phyloP scores from a whole-genome alignment of 2,113 vertebrate species.

The Tapirus terrestris region DNA sequence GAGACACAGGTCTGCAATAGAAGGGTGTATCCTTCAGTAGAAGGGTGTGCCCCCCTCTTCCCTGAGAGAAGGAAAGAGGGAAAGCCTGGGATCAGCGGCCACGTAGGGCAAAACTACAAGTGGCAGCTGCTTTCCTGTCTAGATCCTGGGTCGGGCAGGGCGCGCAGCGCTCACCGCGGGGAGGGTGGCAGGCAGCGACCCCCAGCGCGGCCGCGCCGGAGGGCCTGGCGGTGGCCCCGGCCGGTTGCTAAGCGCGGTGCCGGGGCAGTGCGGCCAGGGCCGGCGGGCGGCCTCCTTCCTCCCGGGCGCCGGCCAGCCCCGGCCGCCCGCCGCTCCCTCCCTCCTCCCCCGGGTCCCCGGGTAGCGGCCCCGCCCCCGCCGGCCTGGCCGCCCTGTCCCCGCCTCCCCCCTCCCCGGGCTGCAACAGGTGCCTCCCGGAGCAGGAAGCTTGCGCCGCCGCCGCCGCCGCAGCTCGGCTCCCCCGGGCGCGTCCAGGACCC shows the following conservation, averaged over 20 bases:
- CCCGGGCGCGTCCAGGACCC: conserved; percentile 64
- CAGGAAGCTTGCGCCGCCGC: conserved; percentile 78
- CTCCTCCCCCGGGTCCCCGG: neutral
- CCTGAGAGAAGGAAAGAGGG: neutral
- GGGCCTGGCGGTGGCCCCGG: neutral
- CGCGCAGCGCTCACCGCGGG: neutral
- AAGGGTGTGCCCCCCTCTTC: fast-evolving
- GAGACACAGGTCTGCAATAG: neutral
- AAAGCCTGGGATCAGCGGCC: neutral
- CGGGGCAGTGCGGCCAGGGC: neutral
- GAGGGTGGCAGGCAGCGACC: neutral
- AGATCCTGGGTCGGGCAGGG: neutral
- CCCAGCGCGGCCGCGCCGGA: neutral
- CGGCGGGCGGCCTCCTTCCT: neutral
- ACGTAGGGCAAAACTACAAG: neutral
- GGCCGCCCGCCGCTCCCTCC: neutral
- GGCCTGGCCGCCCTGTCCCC: conserved; percentile 68
- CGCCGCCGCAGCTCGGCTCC: conserved; percentile 49
- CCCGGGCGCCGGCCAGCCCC: neutral
- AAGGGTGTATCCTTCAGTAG: neutral
- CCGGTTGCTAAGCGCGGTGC: conserved; percentile 40
- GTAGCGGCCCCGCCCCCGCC: conserved; percentile 66
- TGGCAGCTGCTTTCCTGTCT: neutral
- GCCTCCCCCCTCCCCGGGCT: conserved; percentile 48
- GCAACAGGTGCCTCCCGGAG: conserved; percentile 83